Base-by-base conservation (phyloP, 2,888 invertebrate genomes). In the Encarsia formosa region DNA sequence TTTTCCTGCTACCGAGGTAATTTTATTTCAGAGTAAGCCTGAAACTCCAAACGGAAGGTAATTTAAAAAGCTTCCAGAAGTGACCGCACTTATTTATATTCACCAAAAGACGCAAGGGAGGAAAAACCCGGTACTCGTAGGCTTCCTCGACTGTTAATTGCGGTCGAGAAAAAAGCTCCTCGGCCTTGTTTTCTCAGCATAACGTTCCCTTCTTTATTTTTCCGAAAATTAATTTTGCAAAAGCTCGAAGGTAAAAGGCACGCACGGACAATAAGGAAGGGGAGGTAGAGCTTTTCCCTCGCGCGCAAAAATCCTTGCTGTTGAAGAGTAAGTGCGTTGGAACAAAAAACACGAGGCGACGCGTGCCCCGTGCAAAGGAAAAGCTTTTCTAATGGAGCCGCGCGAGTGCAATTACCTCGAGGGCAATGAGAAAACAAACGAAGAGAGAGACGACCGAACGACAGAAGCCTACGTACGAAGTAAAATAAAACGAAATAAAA, bases 391-490 rank as follows among this genome's bases (percentile, higher is more conserved):
- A 32, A 35, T 20, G 37, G 49, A 52, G 52, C 51, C 46, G 57
- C 58, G 52, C 64, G 65, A 66, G 69, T 65, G 68, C 70, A 70
- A 71, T 71, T 71, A 71, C 68, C 70, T 22, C 65, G 64, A 62
- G 61, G 68, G 69, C 69, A 61, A 65, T 59, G 69, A 37, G 67
- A 69, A 71, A 71, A 70, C 64, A 68, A 71, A 69, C 66, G 63
- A 68, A 67, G 66, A 67, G 63, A 59, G 60, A 59, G 59, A 52
- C 46, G 59, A 52, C 54, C 47, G 31, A 45, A 20, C 41, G 50
- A 48, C 40, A 41, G 53, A 58, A 48, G 50, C 34, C 46, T 37
- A 41, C 48, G 49, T 52, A 54, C 44, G 47, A 52, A 50, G 53
- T 48, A 54, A 43, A 58, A 49, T 57, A 56, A 49, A 53, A 50